These are phyloP conservation scores for Crotalus horridus DNA, from an alignment of 2,113 vertebrate species.

Conservation along the genomic window DNA sequence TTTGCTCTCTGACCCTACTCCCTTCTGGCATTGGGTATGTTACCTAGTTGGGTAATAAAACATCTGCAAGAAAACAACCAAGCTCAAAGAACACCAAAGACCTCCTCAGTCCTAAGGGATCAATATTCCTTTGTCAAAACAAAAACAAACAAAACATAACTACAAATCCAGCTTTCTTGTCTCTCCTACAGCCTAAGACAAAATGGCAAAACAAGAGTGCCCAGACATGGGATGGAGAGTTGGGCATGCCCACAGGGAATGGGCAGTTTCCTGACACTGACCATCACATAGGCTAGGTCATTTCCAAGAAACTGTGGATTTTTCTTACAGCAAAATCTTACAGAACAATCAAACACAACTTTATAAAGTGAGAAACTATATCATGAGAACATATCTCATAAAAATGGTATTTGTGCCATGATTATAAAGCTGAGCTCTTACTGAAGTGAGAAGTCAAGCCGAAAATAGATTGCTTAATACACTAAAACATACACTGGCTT, in stretches of 20 bases:
- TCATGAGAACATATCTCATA: background rate
- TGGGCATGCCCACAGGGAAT: background rate
- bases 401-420: background rate
- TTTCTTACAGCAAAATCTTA: background rate
- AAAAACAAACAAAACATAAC: background rate
- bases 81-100: background rate
- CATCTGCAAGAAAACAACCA: background rate
- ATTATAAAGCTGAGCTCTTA: background rate
- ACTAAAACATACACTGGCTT: background rate
- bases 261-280: background rate
- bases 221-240: background rate
- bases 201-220: background rate
- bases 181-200: background rate
- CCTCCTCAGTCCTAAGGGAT: background rate
- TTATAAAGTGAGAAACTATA: background rate
- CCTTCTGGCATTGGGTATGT: background rate
- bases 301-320: background rate
- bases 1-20: background rate
- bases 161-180: background rate
- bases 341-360: background rate
- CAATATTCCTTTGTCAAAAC: background rate
- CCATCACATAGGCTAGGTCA: background rate
- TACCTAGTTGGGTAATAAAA: background rate
- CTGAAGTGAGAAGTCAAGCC: background rate
- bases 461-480: background rate